phyloP scores from a whole-genome alignment of 2,113 vertebrate genomes.

The Paramisgurnus dabryanus region DNA sequence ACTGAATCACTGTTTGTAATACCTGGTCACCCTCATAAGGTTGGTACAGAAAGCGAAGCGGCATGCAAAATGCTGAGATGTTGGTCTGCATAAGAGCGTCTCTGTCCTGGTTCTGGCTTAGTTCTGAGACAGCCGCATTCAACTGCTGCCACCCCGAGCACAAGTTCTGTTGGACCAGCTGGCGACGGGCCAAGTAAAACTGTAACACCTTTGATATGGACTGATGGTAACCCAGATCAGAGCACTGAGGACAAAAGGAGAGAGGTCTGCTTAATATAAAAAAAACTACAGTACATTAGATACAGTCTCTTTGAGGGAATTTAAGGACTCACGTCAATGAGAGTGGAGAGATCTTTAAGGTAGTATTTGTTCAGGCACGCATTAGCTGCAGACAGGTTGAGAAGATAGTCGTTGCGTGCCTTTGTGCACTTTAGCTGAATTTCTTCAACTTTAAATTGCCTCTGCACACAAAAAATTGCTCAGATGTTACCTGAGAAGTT shows the following conservation, averaged over 20 bases:
- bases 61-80: conserved; percentile 78
- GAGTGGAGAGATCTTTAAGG: conserved; percentile 75
- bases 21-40: conserved; percentile 88
- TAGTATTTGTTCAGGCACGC: conserved; percentile 83
- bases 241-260: conserved; percentile 70
- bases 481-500: not conserved
- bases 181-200: conserved; percentile 73
- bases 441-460: conserved; percentile 81
- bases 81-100: conserved; percentile 80
- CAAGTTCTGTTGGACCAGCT: conserved; percentile 73
- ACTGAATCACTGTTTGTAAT: not conserved
- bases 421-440: conserved; percentile 83
- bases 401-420: conserved; percentile 86
- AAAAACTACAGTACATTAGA: not conserved
- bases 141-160: conserved; percentile 75
- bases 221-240: conserved; percentile 83
- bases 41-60: conserved; percentile 80
- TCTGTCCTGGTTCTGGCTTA: conserved; percentile 81
- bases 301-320: not conserved
- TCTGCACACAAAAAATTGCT: conserved; percentile 63
- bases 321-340: conserved; percentile 81
- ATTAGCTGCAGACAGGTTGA: conserved; percentile 82
- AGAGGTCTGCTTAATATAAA: not conserved
- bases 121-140: conserved; percentile 67
- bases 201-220: conserved; percentile 76